These are phyloP conservation scores for Sinosuthora webbiana DNA, from an alignment of 2,113 vertebrate species.

Conservation along the genomic window DNA sequence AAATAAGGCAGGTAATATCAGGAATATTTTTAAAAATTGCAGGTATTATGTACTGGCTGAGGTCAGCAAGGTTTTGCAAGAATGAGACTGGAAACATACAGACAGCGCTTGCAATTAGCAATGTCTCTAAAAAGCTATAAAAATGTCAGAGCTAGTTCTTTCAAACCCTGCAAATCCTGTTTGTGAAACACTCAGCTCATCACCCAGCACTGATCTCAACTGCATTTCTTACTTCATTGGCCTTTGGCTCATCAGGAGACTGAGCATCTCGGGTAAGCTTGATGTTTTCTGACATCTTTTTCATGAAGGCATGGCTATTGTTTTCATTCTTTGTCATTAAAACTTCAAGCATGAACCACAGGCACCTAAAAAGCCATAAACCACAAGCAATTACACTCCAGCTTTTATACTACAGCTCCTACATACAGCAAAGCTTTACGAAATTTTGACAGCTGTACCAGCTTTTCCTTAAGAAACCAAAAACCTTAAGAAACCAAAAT, in stretches of 20 bases:
- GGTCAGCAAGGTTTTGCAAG: neutral
- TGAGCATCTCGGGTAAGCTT: slow-evolving; percentile 97
- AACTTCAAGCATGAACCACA: slow-evolving; percentile 99
- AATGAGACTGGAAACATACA: neutral
- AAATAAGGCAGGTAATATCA: neutral
- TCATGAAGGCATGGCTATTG: slow-evolving; percentile 97
- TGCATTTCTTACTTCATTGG: slow-evolving; percentile 86
- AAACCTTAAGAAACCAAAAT: neutral
- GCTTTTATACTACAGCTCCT: neutral
- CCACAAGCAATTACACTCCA: slow-evolving; percentile 16
- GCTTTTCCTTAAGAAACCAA: neutral
- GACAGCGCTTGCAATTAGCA: neutral
- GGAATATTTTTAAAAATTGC: neutral
- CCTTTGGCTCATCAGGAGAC: slow-evolving; percentile 92
- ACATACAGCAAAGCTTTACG: neutral
- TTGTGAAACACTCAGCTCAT: neutral
- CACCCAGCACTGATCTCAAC: neutral
- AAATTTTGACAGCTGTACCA: neutral
- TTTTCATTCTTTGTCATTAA: slow-evolving; percentile 99
- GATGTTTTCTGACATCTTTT: slow-evolving; percentile 98
- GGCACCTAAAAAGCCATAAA: slow-evolving; percentile 78
- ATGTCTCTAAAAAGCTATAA: neutral
- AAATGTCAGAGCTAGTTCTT: neutral
- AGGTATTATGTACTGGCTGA: neutral
- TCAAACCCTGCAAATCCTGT: slow-evolving; percentile 1